Base-by-base conservation (phyloP, 53 echinoderm and acorn worm species). In the Luidia sarsii region DNA sequence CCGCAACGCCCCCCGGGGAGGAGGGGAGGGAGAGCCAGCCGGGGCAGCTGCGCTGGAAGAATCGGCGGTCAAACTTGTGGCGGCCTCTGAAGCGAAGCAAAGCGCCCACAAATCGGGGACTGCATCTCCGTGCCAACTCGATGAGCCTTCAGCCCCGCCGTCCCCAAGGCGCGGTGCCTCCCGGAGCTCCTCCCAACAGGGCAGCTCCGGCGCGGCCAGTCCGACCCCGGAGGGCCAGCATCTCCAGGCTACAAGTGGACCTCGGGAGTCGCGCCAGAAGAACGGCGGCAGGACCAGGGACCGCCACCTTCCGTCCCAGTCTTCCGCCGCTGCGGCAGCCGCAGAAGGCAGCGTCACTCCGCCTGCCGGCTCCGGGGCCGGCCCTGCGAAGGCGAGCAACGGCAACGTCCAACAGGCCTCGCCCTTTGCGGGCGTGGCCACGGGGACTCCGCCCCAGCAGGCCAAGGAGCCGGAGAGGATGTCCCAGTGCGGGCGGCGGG, bases 391-490 rank as follows among this genome's bases (percentile, higher is more conserved):
- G 18, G 64, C 36, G 27, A 32, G 7, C 21, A 18, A 35, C 63
- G 46, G 85, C 33, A 89, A 92, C 33, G 67, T 87, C 28, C 9
- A 69, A 27, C 93, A 87, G 25, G 73, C 19, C 13, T 93, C 93
- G 6, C 93, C 93, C 8, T 87, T 83, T 81, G 80, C 83, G 30
- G 90, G 80, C 60, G 93, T 82, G 33, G 93, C 93, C 39, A 93
- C 93, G 23, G 93, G 80, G 25, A 87, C 90, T 16, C 93, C 93
- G 2, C 87, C 80, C 7, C 83, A 64, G 34, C 69, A 54, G 46
- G 93, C 93, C 2, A 77, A 87, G 50, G 74, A 90, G 61, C 93
- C 90, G 4, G 60, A 46, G 32, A 50, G 83, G 7, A 84, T 87
- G 64, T 90, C 93, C n/a, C 90, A 89, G 80, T 93, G 88, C 48